Conservation (phyloP, 2,888 invertebrate species). For the Atrina japonica region DNA sequence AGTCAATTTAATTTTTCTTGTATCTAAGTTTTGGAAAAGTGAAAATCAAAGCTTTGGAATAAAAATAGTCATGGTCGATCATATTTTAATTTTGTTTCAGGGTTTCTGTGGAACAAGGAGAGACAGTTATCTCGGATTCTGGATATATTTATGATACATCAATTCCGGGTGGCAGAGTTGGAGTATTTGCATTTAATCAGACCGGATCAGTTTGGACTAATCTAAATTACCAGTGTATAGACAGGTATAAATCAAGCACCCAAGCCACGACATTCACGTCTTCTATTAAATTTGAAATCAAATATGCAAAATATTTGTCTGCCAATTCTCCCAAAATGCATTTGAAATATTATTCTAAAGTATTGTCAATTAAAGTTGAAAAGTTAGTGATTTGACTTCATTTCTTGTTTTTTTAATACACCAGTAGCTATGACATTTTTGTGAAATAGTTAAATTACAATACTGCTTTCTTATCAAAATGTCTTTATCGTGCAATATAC, state of each 20-base stretch:
- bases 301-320: background rate
- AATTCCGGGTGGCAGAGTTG: constrained; percentile 69
- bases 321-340: background rate
- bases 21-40: no score
- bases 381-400: background rate
- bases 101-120: constrained; percentile 55
- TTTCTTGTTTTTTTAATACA: background rate
- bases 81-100: constrained; percentile 38
- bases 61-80: no score
- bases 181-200: constrained; percentile 67
- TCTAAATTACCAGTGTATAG: constrained; percentile 59
- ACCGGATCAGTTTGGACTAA: constrained; percentile 65
- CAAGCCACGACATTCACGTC: no score
- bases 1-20: no score
- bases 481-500: no score
- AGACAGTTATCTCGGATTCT: constrained; percentile 59
- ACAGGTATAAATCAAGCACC: no score
- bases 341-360: background rate
- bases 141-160: constrained; percentile 68
- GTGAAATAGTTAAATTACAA: no score
- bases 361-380: background rate
- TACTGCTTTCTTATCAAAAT: no score
- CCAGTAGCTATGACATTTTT: no score
- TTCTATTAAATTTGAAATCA: background rate
- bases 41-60: no score